A percentile compares a stretch with the other conserved stretches of the same genome.
phyloP scores from a whole-genome alignment of 2,113 vertebrate genomes.

The Sceloporus undulatus region DNA sequence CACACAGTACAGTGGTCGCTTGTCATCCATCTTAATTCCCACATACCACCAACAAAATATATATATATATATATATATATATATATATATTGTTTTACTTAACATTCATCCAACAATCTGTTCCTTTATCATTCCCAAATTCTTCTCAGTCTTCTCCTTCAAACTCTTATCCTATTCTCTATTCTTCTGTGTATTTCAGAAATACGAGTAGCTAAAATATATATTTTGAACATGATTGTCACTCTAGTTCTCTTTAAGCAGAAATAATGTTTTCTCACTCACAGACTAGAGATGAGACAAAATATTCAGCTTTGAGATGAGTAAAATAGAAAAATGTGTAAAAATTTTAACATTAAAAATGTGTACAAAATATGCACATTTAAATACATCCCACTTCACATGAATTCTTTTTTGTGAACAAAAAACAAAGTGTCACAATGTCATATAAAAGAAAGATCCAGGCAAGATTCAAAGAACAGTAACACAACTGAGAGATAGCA shows the following conservation, averaged over 20 bases:
- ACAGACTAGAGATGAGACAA: neutral
- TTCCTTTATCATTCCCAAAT: no score
- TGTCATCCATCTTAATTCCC: no score
- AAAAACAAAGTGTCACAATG: neutral
- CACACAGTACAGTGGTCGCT: no score
- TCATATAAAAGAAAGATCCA: neutral
- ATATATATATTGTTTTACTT: no score
- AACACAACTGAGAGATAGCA: neutral
- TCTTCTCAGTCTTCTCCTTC: no score
- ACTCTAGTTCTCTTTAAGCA: neutral
- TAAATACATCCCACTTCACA: neutral
- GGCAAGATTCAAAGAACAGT: neutral
- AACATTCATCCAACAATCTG: no score
- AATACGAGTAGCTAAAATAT: neutral
- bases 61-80: no score
- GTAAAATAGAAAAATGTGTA: neutral
- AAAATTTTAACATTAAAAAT: neutral
- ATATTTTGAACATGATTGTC: neutral
- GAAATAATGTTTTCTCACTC: neutral
- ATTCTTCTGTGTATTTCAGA: neutral
- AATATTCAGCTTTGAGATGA: neutral
- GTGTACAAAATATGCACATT: neutral
- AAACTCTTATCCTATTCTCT: no score
- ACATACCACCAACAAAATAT: no score
- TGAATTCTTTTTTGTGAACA: neutral